Conservation (phyloP, 1,140 invertebrate genomes). For the Battus philenor region DNA sequence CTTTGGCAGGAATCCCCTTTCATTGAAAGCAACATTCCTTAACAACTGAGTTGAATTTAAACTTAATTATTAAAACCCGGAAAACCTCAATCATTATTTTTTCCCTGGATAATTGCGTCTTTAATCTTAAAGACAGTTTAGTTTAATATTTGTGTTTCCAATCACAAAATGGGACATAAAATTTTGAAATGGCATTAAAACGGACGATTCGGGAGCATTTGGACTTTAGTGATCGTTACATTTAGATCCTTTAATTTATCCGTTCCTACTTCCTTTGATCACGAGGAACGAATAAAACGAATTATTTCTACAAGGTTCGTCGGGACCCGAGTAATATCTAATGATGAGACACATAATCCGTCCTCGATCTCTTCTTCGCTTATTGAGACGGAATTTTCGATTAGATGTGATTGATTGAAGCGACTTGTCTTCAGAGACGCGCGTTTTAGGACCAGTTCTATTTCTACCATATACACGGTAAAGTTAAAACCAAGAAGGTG, state of each 20-base stretch:
- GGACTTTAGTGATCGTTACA: constrained; percentile 33
- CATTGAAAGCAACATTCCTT: too few relatives aligned
- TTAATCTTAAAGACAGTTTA: too few relatives aligned
- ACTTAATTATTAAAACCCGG: too few relatives aligned
- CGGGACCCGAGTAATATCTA: constrained; percentile 52
- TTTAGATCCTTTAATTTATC: constrained; percentile 46
- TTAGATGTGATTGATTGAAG: constrained; percentile 72
- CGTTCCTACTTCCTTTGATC: constrained; percentile 50
- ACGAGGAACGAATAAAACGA: constrained; percentile 48
- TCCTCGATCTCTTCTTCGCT: constrained; percentile 50
- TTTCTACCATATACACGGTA: constrained; percentile 47
- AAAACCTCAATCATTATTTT: too few relatives aligned
- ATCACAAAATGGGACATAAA: constrained; percentile 46
- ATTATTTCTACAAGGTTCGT: constrained; percentile 34
- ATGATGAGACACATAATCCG: constrained; percentile 65
- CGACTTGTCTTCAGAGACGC: constrained; percentile 54
- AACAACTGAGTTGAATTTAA: too few relatives aligned
- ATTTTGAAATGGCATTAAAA: constrained; percentile 40
- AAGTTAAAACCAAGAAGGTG: constrained; percentile 14
- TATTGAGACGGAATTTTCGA: constrained; percentile 72
- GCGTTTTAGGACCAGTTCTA: constrained; percentile 69
- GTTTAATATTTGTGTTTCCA: constrained; percentile 36
- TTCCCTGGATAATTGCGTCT: too few relatives aligned
- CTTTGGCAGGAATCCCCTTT: too few relatives aligned
- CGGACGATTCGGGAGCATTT: constrained; percentile 34